Percentiles rank a stretch among this genome's conserved stretches.
Evolutionary conservation across 2,888 invertebrate genomes (phyloP).

Genomic region (Tanypteryx hageni): DNA sequence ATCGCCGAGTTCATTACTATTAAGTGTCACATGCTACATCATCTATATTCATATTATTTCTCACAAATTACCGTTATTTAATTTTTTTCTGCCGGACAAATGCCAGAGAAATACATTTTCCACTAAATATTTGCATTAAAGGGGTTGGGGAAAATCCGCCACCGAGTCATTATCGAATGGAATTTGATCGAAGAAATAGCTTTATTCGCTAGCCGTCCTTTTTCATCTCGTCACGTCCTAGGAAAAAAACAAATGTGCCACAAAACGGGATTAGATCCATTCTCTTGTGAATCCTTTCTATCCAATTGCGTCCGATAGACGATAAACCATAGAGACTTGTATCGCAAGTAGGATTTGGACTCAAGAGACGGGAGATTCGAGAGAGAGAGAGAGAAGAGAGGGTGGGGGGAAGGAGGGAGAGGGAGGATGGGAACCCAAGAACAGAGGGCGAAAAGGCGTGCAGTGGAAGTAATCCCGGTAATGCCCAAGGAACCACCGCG

Average conservation of each 20-base stretch:
- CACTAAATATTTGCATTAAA: too few species aligned
- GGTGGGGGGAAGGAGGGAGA: not conserved
- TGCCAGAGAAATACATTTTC: too few species aligned
- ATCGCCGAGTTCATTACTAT: too few species aligned
- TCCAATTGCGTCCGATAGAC: not conserved
- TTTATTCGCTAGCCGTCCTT: not conserved
- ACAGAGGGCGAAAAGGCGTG: conserved; percentile 53
- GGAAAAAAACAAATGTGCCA: not conserved
- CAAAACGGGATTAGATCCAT: not conserved
- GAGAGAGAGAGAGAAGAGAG: not conserved
- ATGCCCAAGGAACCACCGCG: conserved; percentile 51
- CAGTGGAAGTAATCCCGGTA: conserved; percentile 57
- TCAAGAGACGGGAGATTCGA: not conserved
- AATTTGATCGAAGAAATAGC: not conserved
- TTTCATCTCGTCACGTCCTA: not conserved
- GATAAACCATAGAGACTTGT: not conserved
- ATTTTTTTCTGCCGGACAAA: too few species aligned
- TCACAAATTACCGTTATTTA: too few species aligned
- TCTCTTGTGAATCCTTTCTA: not conserved
- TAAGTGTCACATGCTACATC: too few species aligned
- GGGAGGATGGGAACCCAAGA: not conserved
- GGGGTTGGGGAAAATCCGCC: too few species aligned
- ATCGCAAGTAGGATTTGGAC: not conserved
- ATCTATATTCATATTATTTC: too few species aligned
- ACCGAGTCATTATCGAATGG: too few species aligned